Percentiles rank a stretch among this genome's conserved stretches.
phyloP scores from a whole-genome alignment of 2,888 invertebrate species.

The Podotricha telesiphe region DNA sequence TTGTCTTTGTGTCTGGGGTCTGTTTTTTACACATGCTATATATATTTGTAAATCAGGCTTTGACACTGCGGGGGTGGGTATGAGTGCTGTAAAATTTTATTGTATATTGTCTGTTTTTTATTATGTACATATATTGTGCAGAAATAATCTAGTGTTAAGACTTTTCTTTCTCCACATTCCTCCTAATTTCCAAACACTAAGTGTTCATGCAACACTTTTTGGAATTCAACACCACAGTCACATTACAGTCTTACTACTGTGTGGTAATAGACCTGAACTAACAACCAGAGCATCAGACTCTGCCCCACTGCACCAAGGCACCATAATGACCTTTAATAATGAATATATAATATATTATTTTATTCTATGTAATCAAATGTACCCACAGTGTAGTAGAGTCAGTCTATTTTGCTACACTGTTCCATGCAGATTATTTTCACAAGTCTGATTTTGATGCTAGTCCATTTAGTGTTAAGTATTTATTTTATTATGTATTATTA shows the following conservation, averaged over 20 bases:
- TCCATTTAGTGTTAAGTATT: slow-evolving; percentile 54
- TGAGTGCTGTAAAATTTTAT: neutral
- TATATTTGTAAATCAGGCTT: neutral
- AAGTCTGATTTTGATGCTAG: slow-evolving; percentile 72
- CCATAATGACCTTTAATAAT: no score
- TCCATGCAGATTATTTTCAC: slow-evolving; percentile 48
- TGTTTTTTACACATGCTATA: neutral
- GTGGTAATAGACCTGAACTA: no score
- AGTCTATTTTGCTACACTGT: slow-evolving; percentile 37
- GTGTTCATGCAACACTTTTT: no score
- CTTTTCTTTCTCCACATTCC: neutral
- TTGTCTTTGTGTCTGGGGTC: neutral
- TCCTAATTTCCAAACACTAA: no score
- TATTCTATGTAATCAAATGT: neutral
- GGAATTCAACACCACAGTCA: no score
- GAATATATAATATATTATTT: no score
- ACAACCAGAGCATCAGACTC: no score
- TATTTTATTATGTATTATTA: slow-evolving; percentile 38
- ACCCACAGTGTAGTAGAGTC: neutral
- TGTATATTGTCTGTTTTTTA: no score
- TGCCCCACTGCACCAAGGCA: no score
- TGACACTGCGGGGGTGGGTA: neutral
- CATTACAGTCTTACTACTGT: no score
- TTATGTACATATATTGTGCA: neutral
- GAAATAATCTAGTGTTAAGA: neutral